Conservation (phyloP, 2,113 vertebrate species). For the Sterna hirundo region DNA sequence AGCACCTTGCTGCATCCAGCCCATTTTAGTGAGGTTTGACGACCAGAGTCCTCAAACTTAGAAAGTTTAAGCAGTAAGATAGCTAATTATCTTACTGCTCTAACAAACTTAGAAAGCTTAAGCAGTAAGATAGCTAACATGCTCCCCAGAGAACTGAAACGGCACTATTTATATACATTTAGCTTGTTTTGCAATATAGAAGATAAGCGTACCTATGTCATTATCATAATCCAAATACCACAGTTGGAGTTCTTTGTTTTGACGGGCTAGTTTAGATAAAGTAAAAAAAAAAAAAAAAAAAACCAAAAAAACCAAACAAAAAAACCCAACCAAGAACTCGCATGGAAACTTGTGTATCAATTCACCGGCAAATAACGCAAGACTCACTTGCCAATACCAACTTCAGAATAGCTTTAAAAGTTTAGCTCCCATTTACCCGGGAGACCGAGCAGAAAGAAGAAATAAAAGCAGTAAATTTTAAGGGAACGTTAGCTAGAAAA, state of each 20-base stretch:
- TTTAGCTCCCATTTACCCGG: not conserved
- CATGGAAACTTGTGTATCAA: accelerated
- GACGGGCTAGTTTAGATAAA: not conserved
- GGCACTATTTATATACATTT: not conserved
- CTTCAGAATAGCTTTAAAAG: not conserved
- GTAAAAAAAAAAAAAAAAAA: not conserved
- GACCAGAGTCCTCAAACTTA: too few relatives aligned
- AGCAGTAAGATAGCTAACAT: not conserved
- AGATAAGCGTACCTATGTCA: not conserved
- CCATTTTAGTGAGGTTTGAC: not conserved
- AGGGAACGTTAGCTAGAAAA: not conserved
- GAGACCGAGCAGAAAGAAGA: not conserved
- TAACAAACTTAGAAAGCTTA: too few relatives aligned
- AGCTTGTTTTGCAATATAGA: not conserved
- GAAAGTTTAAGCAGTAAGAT: not conserved
- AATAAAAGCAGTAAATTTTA: not conserved
- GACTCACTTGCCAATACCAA: not conserved
- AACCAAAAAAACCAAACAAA: too few relatives aligned
- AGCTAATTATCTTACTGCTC: not conserved
- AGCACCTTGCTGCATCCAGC: not conserved
- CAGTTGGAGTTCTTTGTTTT: not conserved
- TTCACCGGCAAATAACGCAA: not conserved
- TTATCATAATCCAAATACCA: not conserved
- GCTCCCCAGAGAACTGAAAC: not conserved
- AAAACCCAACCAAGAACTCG: too few relatives aligned